Evolutionary conservation across 2,113 vertebrate genomes (phyloP).

Genomic region (Pteronura brasiliensis): DNA sequence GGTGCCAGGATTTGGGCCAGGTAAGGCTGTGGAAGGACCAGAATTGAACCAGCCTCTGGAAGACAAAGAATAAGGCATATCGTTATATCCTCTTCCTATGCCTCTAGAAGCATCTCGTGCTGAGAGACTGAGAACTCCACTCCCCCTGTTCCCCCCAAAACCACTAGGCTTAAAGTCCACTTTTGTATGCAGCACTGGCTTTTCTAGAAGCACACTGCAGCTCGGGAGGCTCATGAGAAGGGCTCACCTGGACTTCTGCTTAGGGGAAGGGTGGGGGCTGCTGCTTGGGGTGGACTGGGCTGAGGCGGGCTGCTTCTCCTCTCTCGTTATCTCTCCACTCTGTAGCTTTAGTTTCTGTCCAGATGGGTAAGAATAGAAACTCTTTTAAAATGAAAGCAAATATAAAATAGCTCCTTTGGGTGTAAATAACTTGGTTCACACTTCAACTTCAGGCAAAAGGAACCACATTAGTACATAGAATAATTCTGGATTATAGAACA

Average conservation of each 20-base stretch:
- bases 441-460: neutral
- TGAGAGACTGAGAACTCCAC: neutral
- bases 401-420: neutral
- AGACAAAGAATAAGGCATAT: neutral
- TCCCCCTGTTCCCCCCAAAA: too few species aligned
- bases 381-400: neutral
- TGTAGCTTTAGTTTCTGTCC: constrained; percentile 94
- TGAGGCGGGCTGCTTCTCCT: constrained; percentile 91
- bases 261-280: constrained; percentile 92
- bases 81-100: neutral
- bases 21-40: constrained; percentile 83
- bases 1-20: constrained; percentile 79
- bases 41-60: constrained; percentile 92
- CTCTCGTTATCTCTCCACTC: constrained; percentile 88
- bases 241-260: constrained; percentile 87
- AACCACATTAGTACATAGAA: neutral
- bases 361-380: neutral
- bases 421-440: neutral
- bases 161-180: neutral
- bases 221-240: rapidly evolving
- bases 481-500: neutral
- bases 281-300: constrained; percentile 90
- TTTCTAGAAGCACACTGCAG: neutral
- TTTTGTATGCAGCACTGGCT: rapidly evolving
- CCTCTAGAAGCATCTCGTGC: neutral